Percentiles rank a stretch among this genome's conserved stretches.
Conservation (phyloP, 2,888 invertebrate genomes). For the Chirona hameri region DNA sequence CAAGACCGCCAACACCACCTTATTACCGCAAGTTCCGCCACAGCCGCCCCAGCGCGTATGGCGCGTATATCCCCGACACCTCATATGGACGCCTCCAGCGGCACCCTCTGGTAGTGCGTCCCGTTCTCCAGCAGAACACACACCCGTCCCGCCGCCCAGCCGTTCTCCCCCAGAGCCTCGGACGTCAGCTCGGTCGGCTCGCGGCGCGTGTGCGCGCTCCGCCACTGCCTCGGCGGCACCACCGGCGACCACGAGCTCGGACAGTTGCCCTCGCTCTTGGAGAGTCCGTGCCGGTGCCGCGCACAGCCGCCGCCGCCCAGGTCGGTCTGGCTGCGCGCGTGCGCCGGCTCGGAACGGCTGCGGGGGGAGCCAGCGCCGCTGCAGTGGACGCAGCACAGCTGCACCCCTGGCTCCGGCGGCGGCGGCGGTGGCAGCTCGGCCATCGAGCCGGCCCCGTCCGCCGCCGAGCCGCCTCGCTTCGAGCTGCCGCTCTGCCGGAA, state of each 20-base stretch:
- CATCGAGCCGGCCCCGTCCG: neutral
- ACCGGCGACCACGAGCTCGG: constrained; percentile 23
- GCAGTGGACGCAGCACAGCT: neutral
- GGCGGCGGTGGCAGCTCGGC: neutral
- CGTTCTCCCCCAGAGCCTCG: neutral
- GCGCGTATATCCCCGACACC: too few relatives aligned
- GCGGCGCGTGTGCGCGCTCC: neutral
- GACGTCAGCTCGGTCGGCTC: neutral
- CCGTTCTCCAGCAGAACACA: neutral
- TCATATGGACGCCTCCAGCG: neutral
- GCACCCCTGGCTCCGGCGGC: neutral
- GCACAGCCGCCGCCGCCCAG: neutral
- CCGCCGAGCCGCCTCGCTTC: neutral
- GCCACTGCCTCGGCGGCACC: neutral
- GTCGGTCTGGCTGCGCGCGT: neutral
- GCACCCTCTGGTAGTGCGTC: neutral
- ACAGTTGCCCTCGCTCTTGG: constrained; percentile 26
- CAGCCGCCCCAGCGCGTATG: too few relatives aligned
- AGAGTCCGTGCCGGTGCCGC: neutral
- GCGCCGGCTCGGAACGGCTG: neutral
- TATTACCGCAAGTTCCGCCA: too few relatives aligned
- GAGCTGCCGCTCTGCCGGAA: constrained; percentile 5
- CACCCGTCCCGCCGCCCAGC: neutral
- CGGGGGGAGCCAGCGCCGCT: neutral
- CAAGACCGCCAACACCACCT: too few relatives aligned